Conservation (phyloP, 1,140 invertebrate genomes). For the Aphelinus certus region DNA sequence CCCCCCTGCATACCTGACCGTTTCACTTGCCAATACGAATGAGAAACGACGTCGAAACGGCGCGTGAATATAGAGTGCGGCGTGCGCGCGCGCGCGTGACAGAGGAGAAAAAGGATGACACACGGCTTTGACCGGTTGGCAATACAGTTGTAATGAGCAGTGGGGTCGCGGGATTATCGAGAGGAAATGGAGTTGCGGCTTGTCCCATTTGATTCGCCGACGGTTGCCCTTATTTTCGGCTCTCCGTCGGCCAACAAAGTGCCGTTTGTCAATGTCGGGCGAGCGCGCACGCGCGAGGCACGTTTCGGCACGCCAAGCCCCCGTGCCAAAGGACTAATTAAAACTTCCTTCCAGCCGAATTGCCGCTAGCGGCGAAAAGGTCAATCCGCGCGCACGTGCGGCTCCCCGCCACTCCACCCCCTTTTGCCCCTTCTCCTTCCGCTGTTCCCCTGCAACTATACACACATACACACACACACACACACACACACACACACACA, state of each 20-base stretch:
- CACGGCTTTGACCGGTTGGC: background rate
- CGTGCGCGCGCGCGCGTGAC: background rate
- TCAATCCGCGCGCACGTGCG: background rate
- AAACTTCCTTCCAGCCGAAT: slow-evolving; percentile 31
- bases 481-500: too few relatives aligned
- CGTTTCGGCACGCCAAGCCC: slow-evolving; percentile 1
- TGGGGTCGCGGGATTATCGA: slow-evolving; percentile 1
- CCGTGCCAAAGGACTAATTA: slow-evolving; percentile 23
- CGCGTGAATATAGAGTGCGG: background rate
- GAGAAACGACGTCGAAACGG: too few relatives aligned
- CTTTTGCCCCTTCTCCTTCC: too few relatives aligned
- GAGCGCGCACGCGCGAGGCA: background rate
- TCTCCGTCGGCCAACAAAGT: slow-evolving; percentile 12
- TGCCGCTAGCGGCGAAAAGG: background rate
- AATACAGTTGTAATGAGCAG: background rate
- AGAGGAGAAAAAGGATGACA: slow-evolving; percentile 23
- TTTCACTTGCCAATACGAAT: too few relatives aligned
- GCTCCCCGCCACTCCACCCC: too few relatives aligned
- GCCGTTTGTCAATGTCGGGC: slow-evolving; percentile 33
- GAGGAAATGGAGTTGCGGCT: slow-evolving; percentile 27
- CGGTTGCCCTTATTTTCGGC: slow-evolving; percentile 15
- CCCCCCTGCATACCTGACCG: too few relatives aligned
- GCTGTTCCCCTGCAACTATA: too few relatives aligned
- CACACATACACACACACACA: too few relatives aligned
- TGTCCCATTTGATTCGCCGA: slow-evolving; percentile 23